Evolutionary conservation across 2,113 vertebrate genomes (phyloP), one percentile per base, ranked within the genome.

Genomic region (Forbesichthys agassizii): DNA sequence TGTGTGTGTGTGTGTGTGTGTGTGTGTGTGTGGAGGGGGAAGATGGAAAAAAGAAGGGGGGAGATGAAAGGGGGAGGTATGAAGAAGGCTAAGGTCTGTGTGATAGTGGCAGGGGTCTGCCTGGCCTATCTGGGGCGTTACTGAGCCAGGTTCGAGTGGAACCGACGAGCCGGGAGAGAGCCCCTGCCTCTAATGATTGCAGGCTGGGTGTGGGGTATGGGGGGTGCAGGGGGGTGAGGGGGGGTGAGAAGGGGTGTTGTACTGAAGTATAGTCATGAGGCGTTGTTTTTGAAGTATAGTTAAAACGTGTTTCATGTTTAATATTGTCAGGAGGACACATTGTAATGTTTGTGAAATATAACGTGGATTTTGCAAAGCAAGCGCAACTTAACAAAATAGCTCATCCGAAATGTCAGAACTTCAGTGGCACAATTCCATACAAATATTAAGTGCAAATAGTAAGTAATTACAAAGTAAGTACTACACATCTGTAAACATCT

Each of bases 91-190:
- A 75, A 72, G 74, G 60, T 77, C 75, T 83, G 85, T 84, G 74
- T 27, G 53, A 69, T 79, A 74, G 84, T 86, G 91, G 84, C 80
- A 82, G 75, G 81, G 75, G 78, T 86, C 78, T 80, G 85, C 86
- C 69, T 53, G 79, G 77, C 86, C 84, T 77, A 86, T 83, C 86
- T 80, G 83, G 90, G 83, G 78, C 81, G 81, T 86, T 81, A 87
- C 84, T 89, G 92, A 92, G 86, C 83, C 88, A 79, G 71, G 83
- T 74, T 86, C 71, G 79, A 93, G 81, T 78, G 79, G 81, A 90
- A 84, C 85, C 91, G 92, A 92, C 92, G 92, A 89, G 88, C 92
- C 88, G 36, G 92, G 88, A 86, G 82, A 88, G 81, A 84, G 75
- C 79, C 74, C 75, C 74, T 73, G 78, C 86, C 85, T 75, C 77